These are phyloP conservation scores for Oriolus oriolus DNA, from an alignment of 2,113 vertebrate species.

Conservation along the genomic window DNA sequence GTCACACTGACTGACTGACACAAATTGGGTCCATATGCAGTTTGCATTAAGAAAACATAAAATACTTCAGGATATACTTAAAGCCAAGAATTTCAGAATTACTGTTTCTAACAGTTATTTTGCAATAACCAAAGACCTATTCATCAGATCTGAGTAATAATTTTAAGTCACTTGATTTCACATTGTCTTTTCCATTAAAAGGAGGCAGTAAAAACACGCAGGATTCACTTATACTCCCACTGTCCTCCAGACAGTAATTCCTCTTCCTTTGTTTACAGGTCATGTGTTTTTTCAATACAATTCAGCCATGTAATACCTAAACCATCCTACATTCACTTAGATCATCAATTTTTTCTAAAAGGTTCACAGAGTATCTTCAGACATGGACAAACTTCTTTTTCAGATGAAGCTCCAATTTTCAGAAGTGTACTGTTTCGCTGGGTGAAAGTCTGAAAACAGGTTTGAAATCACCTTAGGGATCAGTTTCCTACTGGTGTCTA, in stretches of 20 bases:
- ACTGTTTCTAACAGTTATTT: neutral
- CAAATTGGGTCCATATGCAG: neutral
- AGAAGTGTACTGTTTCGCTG: neutral
- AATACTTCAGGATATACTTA: neutral
- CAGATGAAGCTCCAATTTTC: neutral
- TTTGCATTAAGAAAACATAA: neutral
- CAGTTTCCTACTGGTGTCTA: neutral
- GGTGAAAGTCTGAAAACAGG: neutral
- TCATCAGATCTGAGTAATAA: neutral
- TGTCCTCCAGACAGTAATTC: neutral
- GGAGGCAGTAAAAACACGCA: neutral
- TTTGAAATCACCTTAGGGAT: neutral
- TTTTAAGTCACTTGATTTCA: neutral
- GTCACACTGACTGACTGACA: neutral
- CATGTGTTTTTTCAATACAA: neutral
- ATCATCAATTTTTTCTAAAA: neutral
- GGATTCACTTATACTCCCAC: neutral
- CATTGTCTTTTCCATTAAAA: neutral
- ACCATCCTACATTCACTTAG: neutral
- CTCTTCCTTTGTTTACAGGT: neutral
- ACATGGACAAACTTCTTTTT: neutral
- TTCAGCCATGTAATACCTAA: neutral
- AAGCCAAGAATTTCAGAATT: neutral
- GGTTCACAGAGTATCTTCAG: neutral
- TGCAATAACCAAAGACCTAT: neutral